Evolutionary conservation across 2,113 vertebrate genomes (phyloP).

Genomic region (Dicerorhinus sumatrensis): DNA sequence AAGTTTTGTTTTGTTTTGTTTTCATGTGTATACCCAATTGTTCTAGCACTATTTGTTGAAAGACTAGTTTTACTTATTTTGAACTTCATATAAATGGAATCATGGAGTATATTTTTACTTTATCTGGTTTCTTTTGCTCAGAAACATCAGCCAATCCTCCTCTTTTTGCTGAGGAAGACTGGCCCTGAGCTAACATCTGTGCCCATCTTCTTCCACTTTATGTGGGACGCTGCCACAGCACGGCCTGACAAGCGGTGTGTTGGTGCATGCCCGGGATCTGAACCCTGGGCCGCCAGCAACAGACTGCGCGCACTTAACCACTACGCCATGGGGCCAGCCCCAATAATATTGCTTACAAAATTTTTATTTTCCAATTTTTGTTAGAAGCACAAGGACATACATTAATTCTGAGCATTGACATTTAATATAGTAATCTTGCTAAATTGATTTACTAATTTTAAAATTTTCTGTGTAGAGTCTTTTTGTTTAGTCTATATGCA

Average conservation of each 20-base stretch:
- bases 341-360: background rate
- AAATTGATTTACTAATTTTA: slow-evolving; percentile 1
- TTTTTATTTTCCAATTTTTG: background rate
- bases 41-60: slow-evolving; percentile 16
- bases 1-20: background rate
- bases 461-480: background rate
- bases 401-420: background rate
- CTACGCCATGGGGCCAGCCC: too few relatives aligned
- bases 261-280: too few relatives aligned
- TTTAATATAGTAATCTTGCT: background rate
- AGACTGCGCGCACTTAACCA: too few relatives aligned
- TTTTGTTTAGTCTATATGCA: background rate
- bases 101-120: background rate
- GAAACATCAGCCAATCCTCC: too few relatives aligned
- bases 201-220: too few relatives aligned
- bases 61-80: background rate
- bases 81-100: background rate
- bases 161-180: too few relatives aligned
- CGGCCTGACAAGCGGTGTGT: too few relatives aligned
- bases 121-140: background rate
- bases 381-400: background rate
- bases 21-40: background rate
- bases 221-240: too few relatives aligned
- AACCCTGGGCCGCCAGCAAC: too few relatives aligned
- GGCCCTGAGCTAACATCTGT: too few relatives aligned